Evolutionary conservation across 2,888 invertebrate genomes (phyloP).

Genomic region (Sepioteuthis lessoniana): DNA sequence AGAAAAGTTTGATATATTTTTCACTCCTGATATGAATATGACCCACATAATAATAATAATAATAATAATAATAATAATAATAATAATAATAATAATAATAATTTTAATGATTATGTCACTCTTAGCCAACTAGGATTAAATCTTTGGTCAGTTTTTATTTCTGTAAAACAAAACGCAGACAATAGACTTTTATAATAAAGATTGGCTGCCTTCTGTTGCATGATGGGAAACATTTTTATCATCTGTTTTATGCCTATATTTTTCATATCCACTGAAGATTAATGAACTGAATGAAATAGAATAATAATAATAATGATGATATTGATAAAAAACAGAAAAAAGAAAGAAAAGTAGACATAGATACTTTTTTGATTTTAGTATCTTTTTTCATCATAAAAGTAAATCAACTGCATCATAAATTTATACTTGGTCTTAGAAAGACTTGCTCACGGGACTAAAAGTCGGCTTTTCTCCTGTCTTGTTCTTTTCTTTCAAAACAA

Average conservation of each 20-base stretch:
- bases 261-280: constrained; percentile 33
- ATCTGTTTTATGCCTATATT: neutral
- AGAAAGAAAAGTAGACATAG: too few species aligned
- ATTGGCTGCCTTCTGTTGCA: neutral
- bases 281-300: neutral
- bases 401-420: constrained; percentile 16
- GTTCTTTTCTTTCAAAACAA: neutral
- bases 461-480: neutral
- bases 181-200: neutral
- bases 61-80: too few species aligned
- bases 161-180: neutral
- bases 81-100: neutral
- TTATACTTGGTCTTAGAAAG: neutral
- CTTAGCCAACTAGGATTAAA: neutral
- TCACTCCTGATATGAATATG: neutral
- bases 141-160: neutral
- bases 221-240: constrained; percentile 12
- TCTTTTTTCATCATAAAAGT: neutral
- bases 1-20: neutral
- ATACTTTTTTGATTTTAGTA: too few species aligned
- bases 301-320: too few species aligned
- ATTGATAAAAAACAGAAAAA: too few species aligned
- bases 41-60: neutral
- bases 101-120: neutral
- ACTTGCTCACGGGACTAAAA: neutral